phyloP scores from a whole-genome alignment of 2,113 vertebrate species.

The Kryptolebias marmoratus region DNA sequence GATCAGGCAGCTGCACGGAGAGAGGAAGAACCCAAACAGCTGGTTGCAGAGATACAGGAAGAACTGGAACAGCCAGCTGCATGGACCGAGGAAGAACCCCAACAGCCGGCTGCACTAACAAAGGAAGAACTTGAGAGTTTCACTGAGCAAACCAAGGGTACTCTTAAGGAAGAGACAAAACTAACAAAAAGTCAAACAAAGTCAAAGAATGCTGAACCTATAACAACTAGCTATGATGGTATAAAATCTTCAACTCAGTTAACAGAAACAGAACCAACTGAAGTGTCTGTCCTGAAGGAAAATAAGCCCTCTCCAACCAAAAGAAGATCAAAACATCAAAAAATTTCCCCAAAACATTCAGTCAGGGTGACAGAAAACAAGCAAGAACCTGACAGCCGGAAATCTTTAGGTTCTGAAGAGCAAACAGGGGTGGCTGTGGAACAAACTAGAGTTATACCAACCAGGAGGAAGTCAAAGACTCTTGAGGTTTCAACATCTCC shows the following conservation, averaged over 20 bases:
- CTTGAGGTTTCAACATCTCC: slow-evolving; percentile 9
- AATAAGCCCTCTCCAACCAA: slow-evolving; percentile 24
- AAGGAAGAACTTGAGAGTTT: too few species aligned
- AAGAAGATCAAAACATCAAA: slow-evolving; percentile 14
- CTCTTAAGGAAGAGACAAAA: background rate
- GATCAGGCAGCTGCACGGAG: too few species aligned
- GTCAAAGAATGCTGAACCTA: slow-evolving; percentile 3
- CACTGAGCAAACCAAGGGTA: slow-evolving; percentile 1
- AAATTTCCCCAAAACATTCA: background rate
- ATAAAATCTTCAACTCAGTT: background rate
- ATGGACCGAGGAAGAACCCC: too few species aligned
- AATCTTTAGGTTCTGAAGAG: background rate
- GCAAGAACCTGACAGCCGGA: background rate
- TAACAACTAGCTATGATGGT: background rate
- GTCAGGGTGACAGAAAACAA: background rate
- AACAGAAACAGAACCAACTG: background rate
- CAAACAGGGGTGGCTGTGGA: background rate
- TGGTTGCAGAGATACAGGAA: too few species aligned
- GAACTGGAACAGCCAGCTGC: too few species aligned
- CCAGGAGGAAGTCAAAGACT: slow-evolving; percentile 25
- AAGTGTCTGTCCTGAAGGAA: background rate
- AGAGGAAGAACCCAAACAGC: too few species aligned
- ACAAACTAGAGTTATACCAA: slow-evolving; percentile 8
- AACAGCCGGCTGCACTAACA: too few species aligned
- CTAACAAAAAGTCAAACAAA: slow-evolving; percentile 23